Evolutionary conservation across 2,113 vertebrate genomes (phyloP).

Genomic region (Octodon degus): DNA sequence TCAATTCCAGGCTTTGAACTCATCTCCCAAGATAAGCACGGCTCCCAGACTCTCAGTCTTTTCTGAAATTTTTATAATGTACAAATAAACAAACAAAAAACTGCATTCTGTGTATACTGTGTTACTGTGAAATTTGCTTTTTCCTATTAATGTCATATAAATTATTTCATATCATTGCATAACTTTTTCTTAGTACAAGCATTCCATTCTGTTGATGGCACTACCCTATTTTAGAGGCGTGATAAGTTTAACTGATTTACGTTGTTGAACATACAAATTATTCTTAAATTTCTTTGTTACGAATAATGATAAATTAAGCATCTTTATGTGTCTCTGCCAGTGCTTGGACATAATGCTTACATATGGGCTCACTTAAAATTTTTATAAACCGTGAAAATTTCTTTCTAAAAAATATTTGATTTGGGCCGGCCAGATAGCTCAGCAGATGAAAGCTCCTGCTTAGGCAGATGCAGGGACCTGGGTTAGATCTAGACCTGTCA

Average conservation of each 20-base stretch:
- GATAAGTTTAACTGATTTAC: constrained; percentile 13
- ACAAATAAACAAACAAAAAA: not conserved
- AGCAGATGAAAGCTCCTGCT: too few relatives aligned
- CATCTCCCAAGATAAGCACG: not conserved
- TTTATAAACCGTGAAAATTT: constrained; percentile 3
- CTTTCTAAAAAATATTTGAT: constrained; percentile 27
- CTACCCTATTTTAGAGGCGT: not conserved
- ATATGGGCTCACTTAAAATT: not conserved
- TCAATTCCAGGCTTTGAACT: not conserved
- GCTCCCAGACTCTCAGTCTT: not conserved
- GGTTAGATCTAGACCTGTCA: too few relatives aligned
- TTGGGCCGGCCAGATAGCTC: not conserved
- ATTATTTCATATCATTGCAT: not conserved
- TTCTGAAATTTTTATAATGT: not conserved
- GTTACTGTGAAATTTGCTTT: not conserved
- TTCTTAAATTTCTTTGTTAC: not conserved
- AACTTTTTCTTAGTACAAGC: not conserved
- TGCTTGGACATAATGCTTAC: not conserved
- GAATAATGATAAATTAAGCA: not conserved
- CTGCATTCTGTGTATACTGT: not conserved
- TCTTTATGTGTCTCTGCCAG: not conserved
- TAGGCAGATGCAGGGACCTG: too few relatives aligned
- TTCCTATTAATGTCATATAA: not conserved
- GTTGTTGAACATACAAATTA: not conserved
- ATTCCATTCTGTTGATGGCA: not conserved